A percentile compares a stretch with the other conserved stretches of the same genome.
Conservation (phyloP, 1,140 invertebrate species). For the Zaprionus nigranus region DNA sequence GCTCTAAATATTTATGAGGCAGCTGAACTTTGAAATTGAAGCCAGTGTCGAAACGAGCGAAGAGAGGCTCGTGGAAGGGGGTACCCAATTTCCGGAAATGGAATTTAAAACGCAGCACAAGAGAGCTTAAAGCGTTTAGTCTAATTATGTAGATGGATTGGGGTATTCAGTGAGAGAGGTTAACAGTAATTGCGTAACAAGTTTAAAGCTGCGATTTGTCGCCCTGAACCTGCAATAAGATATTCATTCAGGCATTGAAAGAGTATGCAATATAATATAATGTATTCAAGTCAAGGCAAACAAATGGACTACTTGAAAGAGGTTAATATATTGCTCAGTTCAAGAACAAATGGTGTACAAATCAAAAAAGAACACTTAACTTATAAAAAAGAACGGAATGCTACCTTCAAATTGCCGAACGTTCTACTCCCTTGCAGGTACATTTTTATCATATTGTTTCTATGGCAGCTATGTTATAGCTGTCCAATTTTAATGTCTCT, state of each 20-base stretch:
- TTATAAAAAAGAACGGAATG: too few species aligned
- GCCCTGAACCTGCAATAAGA: background rate
- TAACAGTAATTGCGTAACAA: constrained; percentile 7
- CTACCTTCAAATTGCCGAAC: too few species aligned
- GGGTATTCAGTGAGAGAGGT: background rate
- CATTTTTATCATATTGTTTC: too few species aligned
- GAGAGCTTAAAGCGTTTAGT: constrained; percentile 8
- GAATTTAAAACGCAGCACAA: constrained; percentile 3
- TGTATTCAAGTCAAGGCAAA: background rate
- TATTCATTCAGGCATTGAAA: background rate
- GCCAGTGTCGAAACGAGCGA: background rate
- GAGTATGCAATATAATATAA: background rate
- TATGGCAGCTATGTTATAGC: too few species aligned
- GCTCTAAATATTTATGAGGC: constrained; percentile 72
- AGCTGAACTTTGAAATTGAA: constrained; percentile 25
- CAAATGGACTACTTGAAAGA: background rate
- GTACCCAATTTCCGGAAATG: constrained; percentile 19
- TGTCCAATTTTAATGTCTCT: too few species aligned
- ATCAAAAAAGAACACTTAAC: background rate
- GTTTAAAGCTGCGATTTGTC: background rate
- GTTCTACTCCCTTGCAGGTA: too few species aligned
- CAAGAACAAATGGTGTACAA: background rate
- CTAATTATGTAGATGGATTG: constrained; percentile 6
- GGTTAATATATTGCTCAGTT: background rate
- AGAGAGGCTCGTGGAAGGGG: background rate